Base-by-base conservation (phyloP, 2,888 invertebrate genomes). In the Aromia moschata region DNA sequence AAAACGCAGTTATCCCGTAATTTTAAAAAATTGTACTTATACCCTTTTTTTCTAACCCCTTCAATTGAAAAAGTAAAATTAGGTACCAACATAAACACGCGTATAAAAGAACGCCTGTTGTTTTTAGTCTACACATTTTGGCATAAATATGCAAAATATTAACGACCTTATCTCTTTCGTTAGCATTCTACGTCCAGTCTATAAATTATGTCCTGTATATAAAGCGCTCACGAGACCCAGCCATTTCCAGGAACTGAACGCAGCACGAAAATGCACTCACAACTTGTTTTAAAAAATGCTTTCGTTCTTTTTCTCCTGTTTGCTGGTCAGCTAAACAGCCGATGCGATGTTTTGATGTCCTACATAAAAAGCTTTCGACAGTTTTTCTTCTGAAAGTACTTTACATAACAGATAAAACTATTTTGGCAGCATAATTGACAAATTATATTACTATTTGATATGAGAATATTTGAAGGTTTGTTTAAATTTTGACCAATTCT, bases 181-280 rank as follows among this genome's bases (percentile, higher is more conserved):
- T 71, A 67, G 67, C 68, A 68, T 68, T 65, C 67, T 65, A 65
- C 67, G 57, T 70, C 68, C 64, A 58, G 49, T 62, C 69, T 54
- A 72, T 72, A 72, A 71, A 72, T 71, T 68, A 69, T 60, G 60
- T 55, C 56, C 53, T 54, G 61, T 64, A 51, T 55, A 60, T 55
- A 60, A 60, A 63, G 58, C 49, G 56, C 54, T 52, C 52, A 38
- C 41, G 46, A 45, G 20, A 59, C 60, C 53, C 59, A 58, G 61
- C 46, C 68, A 61, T 65, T 73, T 73, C 73, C 69, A 70, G 71
- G 73, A 73, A 73, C 70, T 65, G 67, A 60, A 62, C 46, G 56
- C 58, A 68, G 72, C 72, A 72, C 70, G 73, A 73, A 73, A 70
- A 69, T 70, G 70, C 69, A 71, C 71, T 71, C 67, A 69, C 64